A percentile compares a stretch with the other conserved stretches of the same genome.
These are phyloP conservation scores for Triplophysa yarkandensis DNA, from an alignment of 2,797 vertebrate species.

Conservation along the genomic window DNA sequence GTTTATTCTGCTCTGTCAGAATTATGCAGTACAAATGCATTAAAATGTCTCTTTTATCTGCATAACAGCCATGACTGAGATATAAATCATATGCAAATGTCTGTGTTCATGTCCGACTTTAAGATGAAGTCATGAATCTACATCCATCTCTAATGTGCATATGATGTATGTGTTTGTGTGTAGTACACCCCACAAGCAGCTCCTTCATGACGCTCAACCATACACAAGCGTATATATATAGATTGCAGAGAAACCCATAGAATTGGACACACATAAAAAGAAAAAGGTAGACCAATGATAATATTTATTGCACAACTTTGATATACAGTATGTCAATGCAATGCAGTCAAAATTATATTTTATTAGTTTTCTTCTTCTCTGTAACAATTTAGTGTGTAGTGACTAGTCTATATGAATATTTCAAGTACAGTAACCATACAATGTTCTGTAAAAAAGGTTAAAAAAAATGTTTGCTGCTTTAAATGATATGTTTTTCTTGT, in stretches of 20 bases:
- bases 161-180: neutral
- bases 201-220: neutral
- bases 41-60: constrained; percentile 30
- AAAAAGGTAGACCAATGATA: neutral
- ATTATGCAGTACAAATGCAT: constrained; percentile 28
- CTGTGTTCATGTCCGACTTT: constrained; percentile 1
- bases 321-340: no score
- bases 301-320: neutral
- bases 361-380: no score
- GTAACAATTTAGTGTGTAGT: no score
- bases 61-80: constrained; percentile 32
- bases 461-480: no score
- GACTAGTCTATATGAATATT: no score
- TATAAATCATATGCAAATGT: constrained; percentile 40
- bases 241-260: neutral
- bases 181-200: neutral
- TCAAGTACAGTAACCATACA: no score
- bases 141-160: constrained; percentile 18
- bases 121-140: neutral
- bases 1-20: constrained; percentile 13
- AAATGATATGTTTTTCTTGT: no score
- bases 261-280: neutral
- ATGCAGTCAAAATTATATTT: no score
- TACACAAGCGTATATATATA: neutral
- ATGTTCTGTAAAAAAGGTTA: no score